Evolutionary conservation across 2,888 invertebrate species (phyloP), one percentile per base, ranked within the genome.

Genomic region (Unio delphinus): DNA sequence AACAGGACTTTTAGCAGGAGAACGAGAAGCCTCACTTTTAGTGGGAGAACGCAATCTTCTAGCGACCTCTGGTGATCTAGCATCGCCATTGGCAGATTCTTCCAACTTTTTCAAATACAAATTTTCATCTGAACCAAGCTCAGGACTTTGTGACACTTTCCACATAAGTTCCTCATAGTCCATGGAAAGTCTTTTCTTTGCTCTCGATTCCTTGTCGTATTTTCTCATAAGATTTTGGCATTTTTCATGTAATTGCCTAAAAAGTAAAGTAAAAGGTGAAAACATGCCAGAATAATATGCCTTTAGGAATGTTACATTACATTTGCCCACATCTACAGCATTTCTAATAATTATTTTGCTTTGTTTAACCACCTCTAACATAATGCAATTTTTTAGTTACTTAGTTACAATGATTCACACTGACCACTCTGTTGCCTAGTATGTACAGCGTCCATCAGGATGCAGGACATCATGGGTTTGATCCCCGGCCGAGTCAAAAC

Each of bases 161-260:
- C 95, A 97, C 83, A 95, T 93, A 4, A 97, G 92, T 90, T 96
- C 95, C 90, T 97, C 97, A 87, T 96, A 96, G 87, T 95, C 93
- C 86, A 95, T 94, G 0, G 93, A 93, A 63, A 96, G 90, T 3
- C 95, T 92, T 73, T 94, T 93, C 84, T 95, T 95, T 78, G 95
- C 94, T 85, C 95, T 94, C 3, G 93, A 91, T 88, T 96, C 95
- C 69, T 95, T 93, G 63, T 94, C 94, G 70, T 94, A 93, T 68
- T 85, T 86, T 55, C 84, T 83, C 83, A 89, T 85, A 68, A 96
- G 90, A 64, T 93, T 92, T 75, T 95, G 93, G 86, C 95, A 94
- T 84, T 95, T 93, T 68, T 92, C 92, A 18, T 92, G 90, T 20
- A 94, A 90, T 83, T 93, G 92, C 82, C 95, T 94, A 88, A 18